Percentiles rank a stretch among this genome's conserved stretches.
Conservation (phyloP, 2,888 invertebrate species). For the Protodeltote pygarga region DNA sequence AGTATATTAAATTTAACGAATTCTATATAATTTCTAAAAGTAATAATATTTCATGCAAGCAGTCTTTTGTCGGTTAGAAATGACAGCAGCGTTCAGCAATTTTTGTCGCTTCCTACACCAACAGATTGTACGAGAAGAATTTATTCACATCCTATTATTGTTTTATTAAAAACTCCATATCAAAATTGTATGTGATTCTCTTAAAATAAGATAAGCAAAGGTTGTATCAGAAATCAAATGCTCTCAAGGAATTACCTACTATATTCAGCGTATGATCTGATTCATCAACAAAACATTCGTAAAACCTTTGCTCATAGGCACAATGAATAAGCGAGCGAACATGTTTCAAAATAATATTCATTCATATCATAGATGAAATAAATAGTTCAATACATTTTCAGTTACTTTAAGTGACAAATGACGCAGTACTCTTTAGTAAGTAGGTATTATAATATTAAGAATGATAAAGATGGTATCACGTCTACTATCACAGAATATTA, state of each 20-base stretch:
- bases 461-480: slow-evolving; percentile 81
- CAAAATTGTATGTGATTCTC: slow-evolving; percentile 34
- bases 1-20: slow-evolving; percentile 46
- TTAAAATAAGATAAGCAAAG: slow-evolving; percentile 24
- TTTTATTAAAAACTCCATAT: slow-evolving; percentile 30
- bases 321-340: slow-evolving; percentile 29
- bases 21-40: slow-evolving; percentile 52
- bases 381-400: slow-evolving; percentile 23
- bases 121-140: slow-evolving; percentile 28
- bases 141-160: slow-evolving; percentile 27
- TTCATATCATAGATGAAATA: slow-evolving; percentile 18
- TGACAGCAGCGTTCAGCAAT: slow-evolving; percentile 42
- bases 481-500: slow-evolving; percentile 87
- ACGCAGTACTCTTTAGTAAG: slow-evolving; percentile 56
- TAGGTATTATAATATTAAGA: slow-evolving; percentile 51
- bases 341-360: slow-evolving; percentile 23
- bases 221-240: slow-evolving; percentile 4
- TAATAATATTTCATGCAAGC: slow-evolving; percentile 67
- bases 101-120: slow-evolving; percentile 20
- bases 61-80: slow-evolving; percentile 65
- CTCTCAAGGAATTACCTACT: slow-evolving; percentile 1
- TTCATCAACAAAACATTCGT: slow-evolving; percentile 9
- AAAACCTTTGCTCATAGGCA: slow-evolving; percentile 17
- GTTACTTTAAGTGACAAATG: slow-evolving; percentile 66
- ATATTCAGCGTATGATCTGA: slow-evolving; percentile 5